Base-by-base conservation (phyloP, 2,797 vertebrate genomes). In the Salmo trutta region DNA sequence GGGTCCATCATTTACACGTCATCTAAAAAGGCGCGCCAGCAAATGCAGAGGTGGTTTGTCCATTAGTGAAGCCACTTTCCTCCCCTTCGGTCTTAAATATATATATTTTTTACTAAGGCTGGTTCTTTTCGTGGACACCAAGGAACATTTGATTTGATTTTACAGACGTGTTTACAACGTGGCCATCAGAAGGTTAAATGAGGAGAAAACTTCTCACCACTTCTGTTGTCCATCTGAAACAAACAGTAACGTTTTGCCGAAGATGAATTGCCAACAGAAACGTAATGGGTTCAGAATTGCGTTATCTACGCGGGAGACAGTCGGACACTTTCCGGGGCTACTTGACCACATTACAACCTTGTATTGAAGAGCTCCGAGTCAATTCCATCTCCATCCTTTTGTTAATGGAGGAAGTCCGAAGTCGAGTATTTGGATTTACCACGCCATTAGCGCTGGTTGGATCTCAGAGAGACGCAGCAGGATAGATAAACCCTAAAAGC, bases 331-430 rank as follows among this genome's bases (percentile, higher is more conserved):
- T 54, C 75, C 24, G n/a, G 75, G 47, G 73, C 67, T 14, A 52
- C 53, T 70, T 75, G 64, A 85, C 77, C 53, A 79, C 77, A 77
- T 79, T 82, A 82, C 47, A 77, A n/a, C 67, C 71, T 56, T 76
- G 69, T 75, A 75, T 79, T 54, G 54, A 54, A 64, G 27, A 80
- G 27, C 64, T 79, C 69, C 31, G 21, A 67, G 73, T 75, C 51
- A 59, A 21, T 59, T 21, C 7, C 56, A 59, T 74, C 69, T 75
- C 68, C 68, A 31, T 75, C 73, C 56, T 51, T 52, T 69, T 76
- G 27, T 53, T 69, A 75, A 78, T 51, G 71, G 53, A 75, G 54
- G 69, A 77, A 77, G 51, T 71, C 74, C 56, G n/a, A 59, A 59
- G 56, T 59, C n/a, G 54, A 69, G 69, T 10, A 29, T 56, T 67